phyloP scores from a whole-genome alignment of 2,797 vertebrate species.

The Microchirus variegatus region DNA sequence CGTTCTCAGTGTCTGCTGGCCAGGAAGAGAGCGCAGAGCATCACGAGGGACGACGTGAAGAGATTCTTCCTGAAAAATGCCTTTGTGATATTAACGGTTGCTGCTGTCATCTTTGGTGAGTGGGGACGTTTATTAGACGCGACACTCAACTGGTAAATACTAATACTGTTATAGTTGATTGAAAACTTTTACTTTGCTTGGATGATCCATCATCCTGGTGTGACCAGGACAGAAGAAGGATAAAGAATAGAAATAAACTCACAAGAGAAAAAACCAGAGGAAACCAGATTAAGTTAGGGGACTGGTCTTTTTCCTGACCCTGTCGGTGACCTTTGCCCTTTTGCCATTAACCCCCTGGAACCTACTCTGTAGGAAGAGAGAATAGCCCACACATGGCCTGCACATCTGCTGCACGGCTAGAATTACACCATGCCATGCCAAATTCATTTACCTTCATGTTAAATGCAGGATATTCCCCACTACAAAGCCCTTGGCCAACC shows the following conservation, averaged over 20 bases:
- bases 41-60: conserved; percentile 87
- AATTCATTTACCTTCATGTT: conserved; percentile 27
- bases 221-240: conserved; percentile 28
- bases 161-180: no score
- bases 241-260: conserved; percentile 30
- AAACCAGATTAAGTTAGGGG: conserved; percentile 36
- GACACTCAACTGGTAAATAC: neutral
- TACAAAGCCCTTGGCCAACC: neutral
- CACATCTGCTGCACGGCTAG: conserved; percentile 56
- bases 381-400: conserved; percentile 45
- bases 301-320: conserved; percentile 38
- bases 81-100: conserved; percentile 92
- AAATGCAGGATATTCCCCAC: conserved; percentile 16
- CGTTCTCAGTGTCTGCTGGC: conserved; percentile 85
- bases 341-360: conserved; percentile 63
- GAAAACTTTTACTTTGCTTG: neutral
- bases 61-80: conserved; percentile 88
- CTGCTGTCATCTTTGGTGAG: conserved; percentile 93
- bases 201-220: conserved; percentile 19
- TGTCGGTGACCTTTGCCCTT: conserved; percentile 47
- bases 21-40: conserved; percentile 88
- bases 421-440: conserved; percentile 45
- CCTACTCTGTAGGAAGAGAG: conserved; percentile 46
- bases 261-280: conserved; percentile 25
- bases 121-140: neutral